A percentile compares a stretch with the other conserved stretches of the same genome.
Conservation (phyloP, 2,888 invertebrate species). For the Coenonympha arcania region DNA sequence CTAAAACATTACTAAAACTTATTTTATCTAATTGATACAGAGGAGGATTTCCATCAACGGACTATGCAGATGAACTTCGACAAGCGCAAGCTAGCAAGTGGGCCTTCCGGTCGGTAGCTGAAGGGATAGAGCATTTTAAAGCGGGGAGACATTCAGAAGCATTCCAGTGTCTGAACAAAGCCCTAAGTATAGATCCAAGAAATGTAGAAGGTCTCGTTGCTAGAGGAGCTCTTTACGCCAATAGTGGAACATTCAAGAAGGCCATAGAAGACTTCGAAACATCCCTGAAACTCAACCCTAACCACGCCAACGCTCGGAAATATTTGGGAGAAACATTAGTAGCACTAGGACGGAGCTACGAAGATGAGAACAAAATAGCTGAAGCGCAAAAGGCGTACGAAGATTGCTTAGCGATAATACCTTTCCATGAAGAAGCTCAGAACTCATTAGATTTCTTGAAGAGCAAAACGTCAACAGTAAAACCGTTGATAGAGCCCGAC, state of each 20-base stretch:
- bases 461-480: constrained; percentile 74
- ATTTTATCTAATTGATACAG: constrained; percentile 67
- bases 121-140: constrained; percentile 96
- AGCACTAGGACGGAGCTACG: constrained; percentile 89
- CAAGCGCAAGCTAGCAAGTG: constrained; percentile 94
- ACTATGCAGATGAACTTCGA: constrained; percentile 87
- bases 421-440: constrained; percentile 90
- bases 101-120: constrained; percentile 95
- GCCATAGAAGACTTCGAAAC: constrained; percentile 96
- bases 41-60: constrained; percentile 83
- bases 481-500: constrained; percentile 77
- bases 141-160: constrained; percentile 94
- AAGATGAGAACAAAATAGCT: constrained; percentile 88
- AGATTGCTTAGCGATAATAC: constrained; percentile 86
- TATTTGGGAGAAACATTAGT: constrained; percentile 95
- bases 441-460: constrained; percentile 87
- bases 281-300: constrained; percentile 89
- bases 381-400: constrained; percentile 89
- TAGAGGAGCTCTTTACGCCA: constrained; percentile 92
- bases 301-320: constrained; percentile 93
- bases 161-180: constrained; percentile 94
- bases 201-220: constrained; percentile 95
- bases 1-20: no score
- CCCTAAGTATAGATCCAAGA: constrained; percentile 90
- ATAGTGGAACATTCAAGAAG: constrained; percentile 93